phyloP scores from a whole-genome alignment of 2,113 vertebrate species.

The Neoarius graeffei region DNA sequence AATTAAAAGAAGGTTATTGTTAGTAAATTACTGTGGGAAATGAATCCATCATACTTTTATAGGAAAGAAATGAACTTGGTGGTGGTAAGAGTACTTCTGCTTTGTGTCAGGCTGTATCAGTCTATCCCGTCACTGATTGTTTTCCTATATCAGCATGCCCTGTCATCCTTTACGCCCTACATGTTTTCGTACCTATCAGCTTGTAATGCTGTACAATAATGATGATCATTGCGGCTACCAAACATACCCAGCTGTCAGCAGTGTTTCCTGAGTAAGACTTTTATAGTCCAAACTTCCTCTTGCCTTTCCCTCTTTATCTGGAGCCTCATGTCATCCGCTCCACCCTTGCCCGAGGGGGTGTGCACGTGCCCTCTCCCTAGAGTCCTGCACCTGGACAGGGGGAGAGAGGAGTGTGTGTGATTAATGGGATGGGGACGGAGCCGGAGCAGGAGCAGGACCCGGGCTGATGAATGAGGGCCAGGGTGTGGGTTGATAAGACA shows the following conservation, averaged over 20 bases:
- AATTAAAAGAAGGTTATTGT: neutral
- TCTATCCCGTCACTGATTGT: neutral
- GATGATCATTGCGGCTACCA: neutral
- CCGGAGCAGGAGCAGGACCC: conserved; percentile 81
- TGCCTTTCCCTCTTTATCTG: conserved; percentile 24
- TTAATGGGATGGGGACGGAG: conserved; percentile 90
- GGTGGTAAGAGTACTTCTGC: too few relatives aligned
- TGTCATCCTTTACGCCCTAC: neutral
- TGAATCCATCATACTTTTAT: neutral
- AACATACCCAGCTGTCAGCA: neutral
- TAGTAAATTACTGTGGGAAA: neutral
- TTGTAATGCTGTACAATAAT: conserved; percentile 3
- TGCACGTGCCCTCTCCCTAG: conserved; percentile 75
- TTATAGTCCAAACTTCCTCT: conserved; percentile 26
- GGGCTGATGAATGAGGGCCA: conserved; percentile 86
- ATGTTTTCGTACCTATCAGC: neutral
- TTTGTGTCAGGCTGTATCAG: neutral
- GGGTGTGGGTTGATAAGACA: conserved; percentile 90
- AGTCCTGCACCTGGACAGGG: conserved; percentile 89
- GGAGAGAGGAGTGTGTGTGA: conserved; percentile 72
- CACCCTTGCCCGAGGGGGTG: conserved; percentile 53
- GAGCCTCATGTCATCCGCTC: conserved; percentile 39
- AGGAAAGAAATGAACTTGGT: neutral
- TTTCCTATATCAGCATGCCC: neutral
- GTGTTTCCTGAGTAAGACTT: conserved; percentile 19